phyloP scores from a whole-genome alignment of 2,888 invertebrate species.

The Hipparchia sbordonii region DNA sequence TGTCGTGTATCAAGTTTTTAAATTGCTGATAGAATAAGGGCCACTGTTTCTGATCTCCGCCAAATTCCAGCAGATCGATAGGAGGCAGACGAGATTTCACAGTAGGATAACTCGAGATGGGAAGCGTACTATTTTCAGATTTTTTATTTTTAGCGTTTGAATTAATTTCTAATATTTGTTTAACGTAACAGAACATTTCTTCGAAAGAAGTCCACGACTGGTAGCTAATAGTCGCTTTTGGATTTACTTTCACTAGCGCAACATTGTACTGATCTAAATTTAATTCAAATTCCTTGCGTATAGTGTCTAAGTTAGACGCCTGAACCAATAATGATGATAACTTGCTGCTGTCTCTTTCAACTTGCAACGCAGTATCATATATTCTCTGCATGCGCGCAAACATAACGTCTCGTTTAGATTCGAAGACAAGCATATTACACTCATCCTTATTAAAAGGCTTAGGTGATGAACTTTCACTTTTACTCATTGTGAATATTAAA shows the following conservation, averaged over 20 bases:
- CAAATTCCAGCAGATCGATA: conserved; percentile 20
- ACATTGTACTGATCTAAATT: conserved; percentile 1
- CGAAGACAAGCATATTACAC: too few relatives aligned
- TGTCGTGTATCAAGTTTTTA: conserved; percentile 28
- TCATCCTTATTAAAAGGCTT: too few relatives aligned
- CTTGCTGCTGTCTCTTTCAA: too few relatives aligned
- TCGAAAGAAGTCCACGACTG: neutral
- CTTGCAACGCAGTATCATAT: too few relatives aligned
- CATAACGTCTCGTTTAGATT: too few relatives aligned
- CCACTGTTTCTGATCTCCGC: conserved; percentile 30
- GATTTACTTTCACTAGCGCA: conserved; percentile 1
- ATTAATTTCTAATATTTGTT: neutral
- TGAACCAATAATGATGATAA: conserved; percentile 7
- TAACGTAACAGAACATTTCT: neutral
- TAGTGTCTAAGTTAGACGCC: neutral
- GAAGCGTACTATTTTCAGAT: neutral
- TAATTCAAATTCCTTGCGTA: conserved; percentile 6
- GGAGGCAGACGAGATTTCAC: conserved; percentile 1
- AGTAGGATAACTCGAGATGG: too few relatives aligned
- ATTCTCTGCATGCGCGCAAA: too few relatives aligned
- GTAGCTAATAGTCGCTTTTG: neutral
- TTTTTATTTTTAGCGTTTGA: neutral
- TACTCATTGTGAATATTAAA: too few relatives aligned
- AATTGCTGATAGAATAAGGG: conserved; percentile 31
- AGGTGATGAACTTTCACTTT: too few relatives aligned